phyloP scores from a whole-genome alignment of 2,888 invertebrate genomes.

The Unio pictorum region DNA sequence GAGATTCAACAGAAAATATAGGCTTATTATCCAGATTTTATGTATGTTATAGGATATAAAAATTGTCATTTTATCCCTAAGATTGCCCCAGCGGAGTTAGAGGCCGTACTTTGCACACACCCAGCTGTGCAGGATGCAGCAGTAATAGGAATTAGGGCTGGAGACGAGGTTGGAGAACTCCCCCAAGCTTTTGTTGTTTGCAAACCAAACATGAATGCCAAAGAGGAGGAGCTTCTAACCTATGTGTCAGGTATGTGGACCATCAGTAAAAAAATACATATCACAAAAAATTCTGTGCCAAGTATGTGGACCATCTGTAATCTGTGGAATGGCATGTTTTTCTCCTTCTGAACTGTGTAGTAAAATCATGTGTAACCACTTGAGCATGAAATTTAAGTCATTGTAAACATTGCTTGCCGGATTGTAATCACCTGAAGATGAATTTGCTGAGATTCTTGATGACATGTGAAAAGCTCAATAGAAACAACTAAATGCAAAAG shows the following conservation, averaged over 20 bases:
- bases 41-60: not conserved
- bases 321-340: too few relatives aligned
- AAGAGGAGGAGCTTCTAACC: slow-evolving; percentile 75
- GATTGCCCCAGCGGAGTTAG: slow-evolving; percentile 92
- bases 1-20: too few relatives aligned
- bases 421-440: too few relatives aligned
- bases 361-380: too few relatives aligned
- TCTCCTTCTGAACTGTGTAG: too few relatives aligned
- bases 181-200: slow-evolving; percentile 84
- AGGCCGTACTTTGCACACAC: slow-evolving; percentile 83
- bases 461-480: too few relatives aligned
- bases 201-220: slow-evolving; percentile 69
- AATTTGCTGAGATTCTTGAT: too few relatives aligned
- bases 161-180: slow-evolving; percentile 79
- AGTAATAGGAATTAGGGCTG: slow-evolving; percentile 79
- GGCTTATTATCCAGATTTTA: too few relatives aligned
- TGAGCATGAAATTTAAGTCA: too few relatives aligned
- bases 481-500: too few relatives aligned
- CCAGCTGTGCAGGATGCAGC: slow-evolving; percentile 83
- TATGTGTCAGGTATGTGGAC: slow-evolving; percentile 49
- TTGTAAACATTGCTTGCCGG: too few relatives aligned
- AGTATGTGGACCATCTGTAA: slow-evolving; percentile 25
- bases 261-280: too few relatives aligned
- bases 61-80: slow-evolving; percentile 69
- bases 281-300: slow-evolving; percentile 5